Conservation (phyloP, 2,888 invertebrate species). For the Perizoma affinitatum region DNA sequence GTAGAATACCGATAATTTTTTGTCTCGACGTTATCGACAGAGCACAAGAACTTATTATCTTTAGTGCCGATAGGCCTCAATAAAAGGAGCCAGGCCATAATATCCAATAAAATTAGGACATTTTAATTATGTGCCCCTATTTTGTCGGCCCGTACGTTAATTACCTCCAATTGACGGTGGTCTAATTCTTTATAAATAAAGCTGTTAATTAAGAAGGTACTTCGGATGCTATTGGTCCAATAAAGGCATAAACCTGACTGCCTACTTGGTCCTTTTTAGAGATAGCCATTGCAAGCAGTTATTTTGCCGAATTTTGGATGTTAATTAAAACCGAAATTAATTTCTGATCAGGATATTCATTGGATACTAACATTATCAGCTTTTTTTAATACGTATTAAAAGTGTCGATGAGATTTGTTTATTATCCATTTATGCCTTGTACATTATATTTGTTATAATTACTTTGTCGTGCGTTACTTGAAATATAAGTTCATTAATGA, state of each 20-base stretch:
- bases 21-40: constrained; percentile 30
- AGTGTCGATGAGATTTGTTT: no score
- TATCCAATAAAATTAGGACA: constrained; percentile 80
- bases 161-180: constrained; percentile 67
- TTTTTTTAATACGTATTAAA: no score
- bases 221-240: constrained; percentile 66
- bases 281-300: constrained; percentile 4
- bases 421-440: no score
- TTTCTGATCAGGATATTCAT: constrained; percentile 14
- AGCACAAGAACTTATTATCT: constrained; percentile 46
- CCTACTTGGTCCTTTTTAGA: constrained; percentile 70
- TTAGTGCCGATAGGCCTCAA: constrained; percentile 64
- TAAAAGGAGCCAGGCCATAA: constrained; percentile 55
- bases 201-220: constrained; percentile 74
- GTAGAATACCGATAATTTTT: constrained; percentile 30
- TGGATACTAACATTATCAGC: no score
- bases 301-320: background rate
- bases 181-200: constrained; percentile 79
- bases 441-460: no score
- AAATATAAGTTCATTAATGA: no score
- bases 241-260: constrained; percentile 73
- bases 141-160: constrained; percentile 72
- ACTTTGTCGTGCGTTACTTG: no score
- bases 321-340: constrained; percentile 7
- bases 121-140: constrained; percentile 80